These are phyloP conservation scores for Apogon hyalosoma DNA, from an alignment of 2,797 vertebrate genomes.

Conservation along the genomic window DNA sequence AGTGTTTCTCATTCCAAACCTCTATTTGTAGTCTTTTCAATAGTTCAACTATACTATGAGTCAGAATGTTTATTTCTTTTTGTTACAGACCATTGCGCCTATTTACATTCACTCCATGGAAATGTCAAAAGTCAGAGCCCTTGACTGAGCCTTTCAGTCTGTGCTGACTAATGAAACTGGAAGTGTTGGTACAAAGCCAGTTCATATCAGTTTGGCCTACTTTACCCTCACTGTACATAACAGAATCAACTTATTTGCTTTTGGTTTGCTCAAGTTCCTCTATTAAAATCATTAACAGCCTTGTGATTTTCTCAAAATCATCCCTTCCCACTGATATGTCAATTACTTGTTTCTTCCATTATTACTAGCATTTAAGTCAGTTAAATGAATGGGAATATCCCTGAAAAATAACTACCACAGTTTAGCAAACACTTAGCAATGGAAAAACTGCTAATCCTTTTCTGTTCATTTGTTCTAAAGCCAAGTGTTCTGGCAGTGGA, in stretches of 20 bases:
- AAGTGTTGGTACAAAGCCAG: constrained; percentile 1
- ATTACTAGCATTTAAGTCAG: constrained; percentile 22
- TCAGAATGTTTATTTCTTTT: constrained; percentile 33
- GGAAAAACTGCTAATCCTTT: constrained; percentile 62
- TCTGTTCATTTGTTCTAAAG: constrained; percentile 54
- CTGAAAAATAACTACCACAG: constrained; percentile 38
- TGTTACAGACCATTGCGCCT: constrained; percentile 26
- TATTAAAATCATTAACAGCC: constrained; percentile 7
- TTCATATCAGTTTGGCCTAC: constrained; percentile 26
- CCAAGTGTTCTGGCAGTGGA: constrained; percentile 54
- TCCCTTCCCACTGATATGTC: not conserved
- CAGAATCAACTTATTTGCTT: constrained; percentile 24
- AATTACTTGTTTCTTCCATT: constrained; percentile 2
- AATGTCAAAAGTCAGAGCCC: constrained; percentile 11
- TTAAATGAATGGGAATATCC: constrained; percentile 24
- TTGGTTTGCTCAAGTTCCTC: not conserved
- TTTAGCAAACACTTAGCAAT: constrained; percentile 57
- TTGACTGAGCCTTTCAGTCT: constrained; percentile 9
- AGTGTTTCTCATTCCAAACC: constrained; percentile 30
- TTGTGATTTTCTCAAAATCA: not conserved
- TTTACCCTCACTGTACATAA: constrained; percentile 22
- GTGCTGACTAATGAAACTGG: constrained; percentile 44
- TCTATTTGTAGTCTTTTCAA: constrained; percentile 43
- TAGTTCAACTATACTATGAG: constrained; percentile 39
- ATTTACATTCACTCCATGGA: constrained; percentile 10